Base-by-base conservation (phyloP, 2,888 invertebrate genomes). In the Colletes collaris region DNA sequence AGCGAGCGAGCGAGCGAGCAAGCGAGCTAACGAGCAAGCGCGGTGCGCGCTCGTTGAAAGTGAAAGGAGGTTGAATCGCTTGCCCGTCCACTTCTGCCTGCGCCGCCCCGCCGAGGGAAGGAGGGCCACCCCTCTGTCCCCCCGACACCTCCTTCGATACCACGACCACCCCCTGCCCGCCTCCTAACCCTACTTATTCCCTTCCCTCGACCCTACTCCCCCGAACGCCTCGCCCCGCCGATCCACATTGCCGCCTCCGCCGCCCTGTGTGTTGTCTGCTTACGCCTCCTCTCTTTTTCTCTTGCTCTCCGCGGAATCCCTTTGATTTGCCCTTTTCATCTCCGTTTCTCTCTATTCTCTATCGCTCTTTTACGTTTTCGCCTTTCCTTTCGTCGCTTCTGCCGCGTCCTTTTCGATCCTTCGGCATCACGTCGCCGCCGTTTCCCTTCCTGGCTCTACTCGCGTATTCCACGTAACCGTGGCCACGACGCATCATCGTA, bases 11-110 rank as follows among this genome's bases (percentile, higher is more conserved):
- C 77, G 69, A 82, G 56, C 83, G 53, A 73, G 62, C 77, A 66
- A 82, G 56, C 53, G 53, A 81, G 69, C 53, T 53, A 76, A 68
- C 67, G 53, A 71, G 58, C 66, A 72, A 83, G 72, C 83, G 69
- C 79, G 74, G 94, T 94, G 94, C 78, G 74, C 87, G 88, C 87
- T 91, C 90, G 92, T 91, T 90, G 93, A 93, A 93, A 93, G 93
- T 93, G 93, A 93, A 93, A 93, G 93, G 93, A 92, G 92, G 92
- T 92, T 92, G 92, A 92, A 90, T 91, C 90, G 90, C 89, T 91
- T 89, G 89, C 89, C 89, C 89, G 89, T 89, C 91, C 90, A 90
- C 91, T 90, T 89, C 88, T 89, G 84, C 86, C 87, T 67, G 93
- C 72, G 73, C 81, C 74, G 64, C 68, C 78, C 81, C 80, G 79